Evolutionary conservation across 2,113 vertebrate species (phyloP).

Genomic region (Sclerurus mexicanus): DNA sequence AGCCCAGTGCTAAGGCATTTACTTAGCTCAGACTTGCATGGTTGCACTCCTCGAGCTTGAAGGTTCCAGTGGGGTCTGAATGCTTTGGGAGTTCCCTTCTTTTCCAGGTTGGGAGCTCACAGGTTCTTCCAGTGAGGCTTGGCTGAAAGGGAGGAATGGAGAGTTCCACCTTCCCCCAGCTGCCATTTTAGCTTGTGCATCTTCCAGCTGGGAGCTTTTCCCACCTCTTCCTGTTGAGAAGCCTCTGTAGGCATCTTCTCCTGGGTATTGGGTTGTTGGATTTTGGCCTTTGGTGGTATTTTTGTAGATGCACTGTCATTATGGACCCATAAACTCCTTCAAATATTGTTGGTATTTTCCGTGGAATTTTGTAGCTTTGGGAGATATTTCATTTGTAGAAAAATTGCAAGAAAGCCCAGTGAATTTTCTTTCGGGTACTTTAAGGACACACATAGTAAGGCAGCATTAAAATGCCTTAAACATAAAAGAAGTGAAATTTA

Average conservation of each 20-base stretch:
- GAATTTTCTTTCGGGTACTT: not conserved
- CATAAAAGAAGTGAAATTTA: not conserved
- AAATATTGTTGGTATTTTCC: not conserved
- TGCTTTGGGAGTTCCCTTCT: not conserved
- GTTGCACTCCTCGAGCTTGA: not conserved
- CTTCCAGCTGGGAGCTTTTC: not conserved
- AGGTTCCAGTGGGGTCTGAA: not conserved
- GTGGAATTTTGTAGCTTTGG: not conserved
- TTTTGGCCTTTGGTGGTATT: not conserved
- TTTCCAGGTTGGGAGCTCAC: not conserved
- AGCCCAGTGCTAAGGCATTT: not conserved
- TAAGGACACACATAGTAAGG: not conserved
- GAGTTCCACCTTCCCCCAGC: not conserved
- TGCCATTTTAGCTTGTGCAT: not conserved
- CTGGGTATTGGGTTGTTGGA: not conserved
- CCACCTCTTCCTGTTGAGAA: not conserved
- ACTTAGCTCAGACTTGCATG: not conserved
- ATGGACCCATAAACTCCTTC: not conserved
- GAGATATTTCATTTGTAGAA: not conserved
- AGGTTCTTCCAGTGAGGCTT: not conserved
- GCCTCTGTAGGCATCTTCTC: not conserved
- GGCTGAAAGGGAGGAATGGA: not conserved
- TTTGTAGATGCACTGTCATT: not conserved
- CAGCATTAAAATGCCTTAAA: not conserved
- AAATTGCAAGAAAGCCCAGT: not conserved